phyloP scores from a whole-genome alignment of 1,140 invertebrate genomes.

The Leptopilina clavipes region DNA sequence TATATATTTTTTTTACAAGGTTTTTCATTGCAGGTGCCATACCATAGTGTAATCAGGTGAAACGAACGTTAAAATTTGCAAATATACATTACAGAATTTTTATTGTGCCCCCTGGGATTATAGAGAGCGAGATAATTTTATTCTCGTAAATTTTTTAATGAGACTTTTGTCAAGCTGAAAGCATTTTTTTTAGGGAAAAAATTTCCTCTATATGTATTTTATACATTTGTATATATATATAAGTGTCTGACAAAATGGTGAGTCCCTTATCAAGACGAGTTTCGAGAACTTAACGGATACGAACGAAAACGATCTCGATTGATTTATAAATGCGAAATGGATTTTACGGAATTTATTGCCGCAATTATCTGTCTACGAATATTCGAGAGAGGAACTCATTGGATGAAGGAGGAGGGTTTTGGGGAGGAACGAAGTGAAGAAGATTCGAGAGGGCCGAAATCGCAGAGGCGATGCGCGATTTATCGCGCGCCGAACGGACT shows the following conservation, averaged over 20 bases:
- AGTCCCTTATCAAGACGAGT: constrained; percentile 58
- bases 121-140: constrained; percentile 11
- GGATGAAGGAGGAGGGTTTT: too few relatives aligned
- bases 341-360: constrained; percentile 65
- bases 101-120: constrained; percentile 1
- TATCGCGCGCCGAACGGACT: constrained; percentile 39
- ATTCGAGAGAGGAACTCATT: constrained; percentile 45
- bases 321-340: constrained; percentile 65
- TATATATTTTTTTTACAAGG: too few relatives aligned
- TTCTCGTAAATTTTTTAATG: constrained; percentile 3
- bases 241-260: not conserved
- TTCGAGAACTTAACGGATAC: constrained; percentile 29
- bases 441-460: constrained; percentile 35
- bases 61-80: not conserved
- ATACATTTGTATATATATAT: too few relatives aligned
- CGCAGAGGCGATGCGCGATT: constrained; percentile 29
- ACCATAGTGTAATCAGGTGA: not conserved
- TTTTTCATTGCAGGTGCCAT: not conserved
- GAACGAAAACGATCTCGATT: constrained; percentile 49
- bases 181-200: constrained; percentile 16
- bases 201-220: not conserved
- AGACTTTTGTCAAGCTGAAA: constrained; percentile 4
- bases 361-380: constrained; percentile 66
- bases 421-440: not conserved
- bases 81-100: not conserved